Conservation (phyloP, 2,113 vertebrate species). For the Gallinago media region DNA sequence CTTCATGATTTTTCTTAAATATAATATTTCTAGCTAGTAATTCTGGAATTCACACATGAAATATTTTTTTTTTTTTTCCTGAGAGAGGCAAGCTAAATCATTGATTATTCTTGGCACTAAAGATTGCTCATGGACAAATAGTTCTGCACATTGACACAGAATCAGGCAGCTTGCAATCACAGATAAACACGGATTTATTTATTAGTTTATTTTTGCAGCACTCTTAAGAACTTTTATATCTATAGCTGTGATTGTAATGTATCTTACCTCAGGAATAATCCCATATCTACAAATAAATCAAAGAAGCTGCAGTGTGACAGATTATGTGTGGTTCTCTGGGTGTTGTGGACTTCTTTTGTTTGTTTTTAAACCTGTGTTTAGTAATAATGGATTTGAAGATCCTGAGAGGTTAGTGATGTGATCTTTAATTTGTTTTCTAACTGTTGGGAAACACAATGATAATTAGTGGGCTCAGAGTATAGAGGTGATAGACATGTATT, state of each 20-base stretch:
- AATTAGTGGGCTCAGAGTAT: background rate
- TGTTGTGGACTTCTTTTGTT: background rate
- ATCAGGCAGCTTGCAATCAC: background rate
- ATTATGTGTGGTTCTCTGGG: background rate
- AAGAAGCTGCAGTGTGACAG: background rate
- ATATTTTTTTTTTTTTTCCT: background rate
- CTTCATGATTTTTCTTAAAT: background rate
- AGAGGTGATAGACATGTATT: background rate
- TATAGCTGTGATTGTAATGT: background rate
- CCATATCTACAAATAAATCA: background rate
- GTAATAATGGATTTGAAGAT: background rate
- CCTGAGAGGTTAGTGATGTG: background rate
- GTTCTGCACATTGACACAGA: background rate
- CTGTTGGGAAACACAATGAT: background rate
- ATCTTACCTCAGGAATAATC: background rate
- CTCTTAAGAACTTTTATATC: background rate
- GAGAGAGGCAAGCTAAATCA: background rate
- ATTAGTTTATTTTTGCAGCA: background rate
- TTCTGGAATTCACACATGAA: background rate
- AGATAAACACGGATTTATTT: background rate
- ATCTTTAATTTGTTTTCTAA: background rate
- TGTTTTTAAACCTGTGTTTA: background rate
- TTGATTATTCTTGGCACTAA: background rate
- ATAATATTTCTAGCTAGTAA: rapidly evolving
- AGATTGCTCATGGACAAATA: background rate